Base-by-base conservation (phyloP, 2,888 invertebrate genomes). In the Drosophila formosana region DNA sequence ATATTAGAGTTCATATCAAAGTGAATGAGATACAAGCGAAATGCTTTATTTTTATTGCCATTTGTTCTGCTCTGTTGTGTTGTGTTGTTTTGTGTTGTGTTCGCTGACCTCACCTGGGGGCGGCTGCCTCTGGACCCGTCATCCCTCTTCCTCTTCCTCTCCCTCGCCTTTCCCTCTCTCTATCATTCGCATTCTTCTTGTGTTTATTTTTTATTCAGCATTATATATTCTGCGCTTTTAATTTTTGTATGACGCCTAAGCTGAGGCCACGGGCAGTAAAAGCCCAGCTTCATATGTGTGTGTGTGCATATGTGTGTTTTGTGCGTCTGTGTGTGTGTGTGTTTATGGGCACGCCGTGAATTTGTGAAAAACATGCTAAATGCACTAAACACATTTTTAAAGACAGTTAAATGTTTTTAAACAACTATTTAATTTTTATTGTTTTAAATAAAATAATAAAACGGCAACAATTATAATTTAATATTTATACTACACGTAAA, bases 1-100 rank as follows among this genome's bases (percentile, higher is more conserved):
- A 73, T 78, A 86, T 88, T 84, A 72, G 72, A 87, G 79, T 78
- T 82, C 68, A 84, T 84, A 76, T 87, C 87, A 84, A 84, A 83
- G 73, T 66, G 84, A 72, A 81, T 87, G 78, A 86, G 83, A 80
- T 71, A 80, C 81, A 73, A 67, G 67, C 65, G 50, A 77, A 72
- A 66, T 75, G 62, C 28, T 72, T 66, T 69, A 61, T 64, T 56
- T 50, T 70, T 73, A 61, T 76, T 66, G 68, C 65, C 72, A 50
- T 82, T 72, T 68, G 77, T 66, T 62, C 25, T 57, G 30, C n/a
- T 39, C 49, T 30, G 6, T 30, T 30, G 30, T 30, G 4, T 30
- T 18, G 18, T 28, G 28, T 28, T 28, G 3, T 26, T 85, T 72
- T 68, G 66, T 69, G 75, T 66, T 62, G 30, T 62, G 25, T 28